Conservation (phyloP, 2,113 vertebrate genomes). For the Empidonax alnorum region DNA sequence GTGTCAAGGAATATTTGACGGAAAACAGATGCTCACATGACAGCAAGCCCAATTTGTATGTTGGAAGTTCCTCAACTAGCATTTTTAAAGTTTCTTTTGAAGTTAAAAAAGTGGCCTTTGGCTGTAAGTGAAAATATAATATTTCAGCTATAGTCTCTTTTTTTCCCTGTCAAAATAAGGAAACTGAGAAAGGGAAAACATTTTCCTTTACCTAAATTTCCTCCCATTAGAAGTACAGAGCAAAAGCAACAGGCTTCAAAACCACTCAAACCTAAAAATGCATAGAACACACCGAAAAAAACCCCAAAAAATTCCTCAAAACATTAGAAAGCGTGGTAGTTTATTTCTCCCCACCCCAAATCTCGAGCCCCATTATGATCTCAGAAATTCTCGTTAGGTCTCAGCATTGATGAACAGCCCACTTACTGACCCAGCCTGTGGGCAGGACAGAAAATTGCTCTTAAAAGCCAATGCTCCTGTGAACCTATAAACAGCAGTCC, state of each 20-base stretch:
- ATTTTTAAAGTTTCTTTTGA: neutral
- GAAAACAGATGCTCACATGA: neutral
- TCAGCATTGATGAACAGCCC: neutral
- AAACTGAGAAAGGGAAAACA: neutral
- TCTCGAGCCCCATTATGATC: fast-evolving
- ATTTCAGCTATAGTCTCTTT: neutral
- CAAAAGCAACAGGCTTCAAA: neutral
- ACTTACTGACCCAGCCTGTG: neutral
- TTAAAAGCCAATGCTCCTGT: neutral
- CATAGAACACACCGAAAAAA: neutral
- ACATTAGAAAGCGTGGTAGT: neutral
- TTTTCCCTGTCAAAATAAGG: neutral
- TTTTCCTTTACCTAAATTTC: neutral
- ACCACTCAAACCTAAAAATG: neutral
- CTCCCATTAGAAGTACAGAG: neutral
- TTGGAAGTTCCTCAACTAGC: neutral
- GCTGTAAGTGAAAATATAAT: neutral
- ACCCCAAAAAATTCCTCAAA: neutral
- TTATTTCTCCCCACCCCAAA: neutral
- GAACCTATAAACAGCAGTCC: neutral
- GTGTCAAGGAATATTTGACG: neutral
- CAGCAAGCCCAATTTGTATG: neutral
- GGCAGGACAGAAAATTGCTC: neutral
- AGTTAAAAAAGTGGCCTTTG: neutral
- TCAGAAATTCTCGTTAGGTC: neutral